Evolutionary conservation across 1,140 invertebrate species (phyloP).

Genomic region (Archegozetes longisetosus): DNA sequence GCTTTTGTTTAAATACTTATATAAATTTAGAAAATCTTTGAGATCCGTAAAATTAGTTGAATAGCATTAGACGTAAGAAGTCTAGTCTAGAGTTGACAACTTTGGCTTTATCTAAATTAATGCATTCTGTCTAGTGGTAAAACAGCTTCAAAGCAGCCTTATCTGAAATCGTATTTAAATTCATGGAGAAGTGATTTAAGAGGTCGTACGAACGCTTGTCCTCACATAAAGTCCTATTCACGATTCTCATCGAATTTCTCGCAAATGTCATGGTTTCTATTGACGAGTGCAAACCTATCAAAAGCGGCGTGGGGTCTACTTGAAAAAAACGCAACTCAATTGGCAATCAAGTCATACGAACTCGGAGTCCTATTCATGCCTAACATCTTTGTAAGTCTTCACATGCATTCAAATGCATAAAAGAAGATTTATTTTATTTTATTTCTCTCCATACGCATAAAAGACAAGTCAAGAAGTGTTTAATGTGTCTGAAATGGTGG

Average conservation of each 20-base stretch:
- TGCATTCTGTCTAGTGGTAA: background rate
- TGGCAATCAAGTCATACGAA: slow-evolving; percentile 74
- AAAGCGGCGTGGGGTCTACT: slow-evolving; percentile 82
- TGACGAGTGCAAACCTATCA: slow-evolving; percentile 68
- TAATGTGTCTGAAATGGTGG: slow-evolving; percentile 13
- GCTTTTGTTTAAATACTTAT: too few relatives aligned
- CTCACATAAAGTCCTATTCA: slow-evolving; percentile 83
- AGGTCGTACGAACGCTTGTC: slow-evolving; percentile 57
- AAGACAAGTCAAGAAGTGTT: background rate
- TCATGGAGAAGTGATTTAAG: slow-evolving; percentile 60
- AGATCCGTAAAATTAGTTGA: too few relatives aligned
- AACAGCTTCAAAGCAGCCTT: slow-evolving; percentile 51
- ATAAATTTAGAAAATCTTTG: too few relatives aligned
- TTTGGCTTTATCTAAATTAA: too few relatives aligned
- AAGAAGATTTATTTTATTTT: slow-evolving; percentile 4
- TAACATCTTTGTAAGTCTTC: slow-evolving; percentile 49
- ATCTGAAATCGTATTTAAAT: slow-evolving; percentile 57
- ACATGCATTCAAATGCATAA: slow-evolving; percentile 21
- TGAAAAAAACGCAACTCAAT: slow-evolving; percentile 44
- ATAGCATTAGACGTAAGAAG: too few relatives aligned
- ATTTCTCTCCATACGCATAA: too few relatives aligned
- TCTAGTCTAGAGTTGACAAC: too few relatives aligned
- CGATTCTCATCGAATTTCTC: slow-evolving; percentile 39
- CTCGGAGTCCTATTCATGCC: slow-evolving; percentile 78
- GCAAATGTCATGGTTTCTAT: slow-evolving; percentile 15